A percentile compares a stretch with the other conserved stretches of the same genome.
Evolutionary conservation across 2,797 vertebrate genomes (phyloP).

Genomic region (Synaphobranchus kaupii): DNA sequence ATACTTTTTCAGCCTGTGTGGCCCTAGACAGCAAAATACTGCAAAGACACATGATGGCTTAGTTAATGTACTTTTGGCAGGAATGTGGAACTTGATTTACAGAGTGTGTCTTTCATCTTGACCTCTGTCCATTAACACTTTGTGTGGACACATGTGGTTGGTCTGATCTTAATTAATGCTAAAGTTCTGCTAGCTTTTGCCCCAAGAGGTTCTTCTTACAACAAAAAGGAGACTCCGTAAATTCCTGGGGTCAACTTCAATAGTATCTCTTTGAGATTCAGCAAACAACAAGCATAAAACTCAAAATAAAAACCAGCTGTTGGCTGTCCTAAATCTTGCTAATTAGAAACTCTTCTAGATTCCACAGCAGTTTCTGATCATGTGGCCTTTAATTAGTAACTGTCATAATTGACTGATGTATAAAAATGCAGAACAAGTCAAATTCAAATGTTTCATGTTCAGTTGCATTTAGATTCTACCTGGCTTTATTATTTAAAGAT

Average conservation of each 20-base stretch:
- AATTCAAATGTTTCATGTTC: not conserved
- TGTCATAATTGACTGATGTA: not conserved
- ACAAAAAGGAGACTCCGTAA: slow-evolving; percentile 8
- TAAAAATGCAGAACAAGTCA: not conserved
- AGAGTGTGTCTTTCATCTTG: not conserved
- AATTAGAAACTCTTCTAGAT: not conserved
- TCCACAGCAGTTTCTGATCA: not conserved
- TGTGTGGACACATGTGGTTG: not conserved
- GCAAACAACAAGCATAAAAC: slow-evolving; percentile 16
- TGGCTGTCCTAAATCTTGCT: slow-evolving; percentile 1
- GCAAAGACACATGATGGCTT: not conserved
- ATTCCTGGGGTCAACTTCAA: slow-evolving; percentile 9
- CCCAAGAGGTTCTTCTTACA: not conserved
- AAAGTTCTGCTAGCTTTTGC: not conserved
- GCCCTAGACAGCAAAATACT: not conserved
- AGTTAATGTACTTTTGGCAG: slow-evolving; percentile 16
- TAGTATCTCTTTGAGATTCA: slow-evolving; percentile 10
- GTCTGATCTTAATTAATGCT: not conserved
- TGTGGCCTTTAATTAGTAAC: not conserved
- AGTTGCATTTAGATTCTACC: not conserved
- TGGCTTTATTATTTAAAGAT: not conserved
- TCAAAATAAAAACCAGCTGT: slow-evolving; percentile 13
- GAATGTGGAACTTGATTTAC: not conserved
- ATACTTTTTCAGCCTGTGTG: slow-evolving; percentile 5
- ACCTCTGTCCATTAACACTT: slow-evolving; percentile 1